These are phyloP conservation scores for Ctenicera cuprea DNA, from an alignment of 2,888 invertebrate genomes.

Conservation along the genomic window DNA sequence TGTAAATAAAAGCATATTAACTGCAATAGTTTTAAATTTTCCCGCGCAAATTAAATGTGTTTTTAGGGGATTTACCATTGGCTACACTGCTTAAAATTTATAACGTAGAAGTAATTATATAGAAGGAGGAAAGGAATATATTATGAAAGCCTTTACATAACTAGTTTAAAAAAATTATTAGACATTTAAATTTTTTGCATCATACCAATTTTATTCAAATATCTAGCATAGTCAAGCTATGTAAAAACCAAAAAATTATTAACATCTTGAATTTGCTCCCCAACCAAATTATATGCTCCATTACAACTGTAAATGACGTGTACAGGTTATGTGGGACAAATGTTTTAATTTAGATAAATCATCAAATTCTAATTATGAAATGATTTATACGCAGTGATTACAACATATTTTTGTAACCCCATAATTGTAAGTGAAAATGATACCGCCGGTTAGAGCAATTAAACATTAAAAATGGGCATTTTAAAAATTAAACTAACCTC, in stretches of 20 bases:
- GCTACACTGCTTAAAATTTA: not conserved
- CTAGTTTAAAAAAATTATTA: too few species aligned
- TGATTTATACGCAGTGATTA: not conserved
- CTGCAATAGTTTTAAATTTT: not conserved
- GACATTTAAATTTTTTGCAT: too few species aligned
- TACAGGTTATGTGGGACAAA: conserved; percentile 60
- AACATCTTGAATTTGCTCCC: too few species aligned
- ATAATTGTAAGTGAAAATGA: not conserved
- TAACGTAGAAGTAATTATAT: not conserved
- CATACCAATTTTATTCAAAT: too few species aligned
- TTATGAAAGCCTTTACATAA: too few species aligned
- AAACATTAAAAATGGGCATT: not conserved
- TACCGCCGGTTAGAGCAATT: not conserved
- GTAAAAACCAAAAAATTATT: too few species aligned
- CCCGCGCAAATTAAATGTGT: not conserved
- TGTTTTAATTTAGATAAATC: conserved; percentile 13
- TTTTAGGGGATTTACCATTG: not conserved
- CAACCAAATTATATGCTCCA: not conserved
- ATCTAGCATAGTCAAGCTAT: too few species aligned
- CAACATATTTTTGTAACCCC: not conserved
- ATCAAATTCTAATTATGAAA: not conserved
- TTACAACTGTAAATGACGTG: conserved; percentile 57
- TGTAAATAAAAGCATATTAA: conserved; percentile 36
- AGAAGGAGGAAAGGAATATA: not conserved
- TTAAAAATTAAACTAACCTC: not conserved